Conservation (phyloP, 2,113 vertebrate genomes). For the Capra hircus region DNA sequence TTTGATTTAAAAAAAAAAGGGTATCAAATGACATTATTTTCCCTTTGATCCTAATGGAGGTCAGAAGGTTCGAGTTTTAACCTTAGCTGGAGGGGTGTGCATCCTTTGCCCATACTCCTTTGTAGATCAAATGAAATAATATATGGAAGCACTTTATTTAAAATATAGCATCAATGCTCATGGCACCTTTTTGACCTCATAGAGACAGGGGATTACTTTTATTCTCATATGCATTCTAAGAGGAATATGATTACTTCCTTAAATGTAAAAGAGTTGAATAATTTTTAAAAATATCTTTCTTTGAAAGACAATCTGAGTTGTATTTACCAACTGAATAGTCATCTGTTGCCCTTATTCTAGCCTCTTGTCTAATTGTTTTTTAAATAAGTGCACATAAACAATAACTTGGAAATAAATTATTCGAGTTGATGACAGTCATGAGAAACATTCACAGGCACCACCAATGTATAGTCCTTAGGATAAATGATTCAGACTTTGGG, state of each 20-base stretch:
- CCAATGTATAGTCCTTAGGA: neutral
- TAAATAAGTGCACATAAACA: neutral
- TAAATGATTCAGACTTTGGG: neutral
- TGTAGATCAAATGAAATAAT: neutral
- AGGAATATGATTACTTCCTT: neutral
- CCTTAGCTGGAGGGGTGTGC: neutral
- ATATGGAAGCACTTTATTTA: neutral
- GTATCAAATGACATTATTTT: neutral
- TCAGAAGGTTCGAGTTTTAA: neutral
- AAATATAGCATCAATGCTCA: neutral
- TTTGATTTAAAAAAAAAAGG: neutral
- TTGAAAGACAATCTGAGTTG: neutral
- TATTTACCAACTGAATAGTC: neutral
- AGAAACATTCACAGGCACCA: neutral
- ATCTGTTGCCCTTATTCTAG: slow-evolving; percentile 7
- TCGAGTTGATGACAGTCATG: neutral
- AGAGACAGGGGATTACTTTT: neutral
- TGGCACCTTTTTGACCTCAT: neutral
- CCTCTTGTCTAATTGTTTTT: neutral
- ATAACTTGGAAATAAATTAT: neutral
- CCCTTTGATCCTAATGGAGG: neutral
- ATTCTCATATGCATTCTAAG: neutral
- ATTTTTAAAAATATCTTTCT: neutral
- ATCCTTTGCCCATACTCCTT: neutral
- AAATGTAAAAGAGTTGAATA: neutral